Conservation (phyloP, 2,113 vertebrate genomes). For the Alligator mississippiensis region DNA sequence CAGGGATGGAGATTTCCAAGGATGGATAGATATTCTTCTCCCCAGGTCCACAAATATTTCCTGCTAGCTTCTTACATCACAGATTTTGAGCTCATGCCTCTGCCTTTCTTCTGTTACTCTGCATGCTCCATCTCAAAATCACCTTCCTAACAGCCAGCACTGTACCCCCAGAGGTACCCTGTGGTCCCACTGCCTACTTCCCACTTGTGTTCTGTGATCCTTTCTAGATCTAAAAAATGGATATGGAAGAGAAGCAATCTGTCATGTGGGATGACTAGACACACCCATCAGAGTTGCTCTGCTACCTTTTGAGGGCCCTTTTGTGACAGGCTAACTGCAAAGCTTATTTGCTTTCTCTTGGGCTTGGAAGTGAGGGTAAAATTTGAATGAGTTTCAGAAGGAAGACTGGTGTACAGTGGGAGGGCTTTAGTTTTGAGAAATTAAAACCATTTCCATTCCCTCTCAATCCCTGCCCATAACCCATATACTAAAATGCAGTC, state of each 20-base stretch:
- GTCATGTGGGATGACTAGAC: not conserved
- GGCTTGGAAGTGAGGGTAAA: not conserved
- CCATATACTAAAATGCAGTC: not conserved
- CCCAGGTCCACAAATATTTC: not conserved
- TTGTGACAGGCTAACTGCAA: not conserved
- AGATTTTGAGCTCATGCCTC: not conserved
- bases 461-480: not conserved
- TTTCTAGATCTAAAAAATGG: fast-evolving
- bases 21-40: not conserved
- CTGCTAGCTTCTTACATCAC: not conserved
- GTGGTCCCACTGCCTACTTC: not conserved
- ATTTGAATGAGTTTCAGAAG: not conserved
- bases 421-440: not conserved
- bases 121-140: not conserved
- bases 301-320: not conserved
- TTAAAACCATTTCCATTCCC: not conserved
- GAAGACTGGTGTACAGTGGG: fast-evolving
- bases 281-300: not conserved
- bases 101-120: not conserved
- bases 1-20: too few species aligned
- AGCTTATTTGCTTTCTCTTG: not conserved
- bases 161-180: not conserved
- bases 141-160: not conserved
- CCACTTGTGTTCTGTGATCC: fast-evolving
- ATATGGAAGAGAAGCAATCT: not conserved